Conservation (phyloP, 2,113 vertebrate genomes). For the Campylorhamphus procurvoides region DNA sequence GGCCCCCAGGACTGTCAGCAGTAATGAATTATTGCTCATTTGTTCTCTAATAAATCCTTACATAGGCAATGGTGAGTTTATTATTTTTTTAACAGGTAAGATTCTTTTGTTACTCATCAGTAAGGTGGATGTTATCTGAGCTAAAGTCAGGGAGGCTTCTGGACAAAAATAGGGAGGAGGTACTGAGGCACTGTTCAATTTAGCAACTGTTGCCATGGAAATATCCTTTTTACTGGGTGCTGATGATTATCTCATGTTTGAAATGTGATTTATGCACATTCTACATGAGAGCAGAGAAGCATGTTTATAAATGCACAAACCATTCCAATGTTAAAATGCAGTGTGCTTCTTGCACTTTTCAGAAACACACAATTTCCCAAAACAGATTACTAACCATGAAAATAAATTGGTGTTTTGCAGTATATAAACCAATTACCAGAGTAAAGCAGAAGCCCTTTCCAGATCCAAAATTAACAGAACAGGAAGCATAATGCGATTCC, state of each 20-base stretch:
- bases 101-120: background rate
- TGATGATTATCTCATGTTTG: constrained; percentile 9
- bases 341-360: background rate
- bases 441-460: constrained; percentile 1
- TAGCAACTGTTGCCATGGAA: constrained; percentile 54
- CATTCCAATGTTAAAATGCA: background rate
- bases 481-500: background rate
- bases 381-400: background rate
- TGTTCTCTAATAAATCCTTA: background rate
- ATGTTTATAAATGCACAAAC: background rate
- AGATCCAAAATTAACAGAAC: background rate
- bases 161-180: background rate
- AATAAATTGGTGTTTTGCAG: background rate
- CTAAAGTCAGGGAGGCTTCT: background rate
- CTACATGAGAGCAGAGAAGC: background rate
- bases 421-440: background rate
- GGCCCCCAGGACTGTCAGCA: background rate
- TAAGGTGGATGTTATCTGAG: background rate
- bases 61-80: background rate
- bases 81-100: background rate
- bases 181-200: background rate
- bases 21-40: background rate
- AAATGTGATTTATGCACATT: constrained; percentile 25
- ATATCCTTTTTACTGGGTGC: constrained; percentile 14
- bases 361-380: background rate